Conservation (phyloP, 1,140 invertebrate genomes). For the Drosophila pseudoobscura region DNA sequence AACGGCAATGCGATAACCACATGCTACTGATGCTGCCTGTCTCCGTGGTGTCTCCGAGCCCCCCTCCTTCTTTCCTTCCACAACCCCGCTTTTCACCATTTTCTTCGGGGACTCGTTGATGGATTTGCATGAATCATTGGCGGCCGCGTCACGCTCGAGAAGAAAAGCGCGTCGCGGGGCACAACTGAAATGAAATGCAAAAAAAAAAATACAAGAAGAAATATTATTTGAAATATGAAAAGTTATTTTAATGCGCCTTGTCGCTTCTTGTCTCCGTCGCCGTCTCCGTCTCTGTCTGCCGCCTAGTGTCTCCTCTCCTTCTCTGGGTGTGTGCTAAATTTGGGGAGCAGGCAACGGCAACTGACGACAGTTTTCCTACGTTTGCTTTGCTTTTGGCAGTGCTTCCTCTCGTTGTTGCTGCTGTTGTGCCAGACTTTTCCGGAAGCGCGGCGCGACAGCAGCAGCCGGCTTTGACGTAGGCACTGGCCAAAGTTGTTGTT, state of each 20-base stretch:
- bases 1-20: constrained; percentile 55
- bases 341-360: constrained; percentile 62
- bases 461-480: constrained; percentile 69
- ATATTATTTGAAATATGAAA: constrained; percentile 74
- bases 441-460: constrained; percentile 77
- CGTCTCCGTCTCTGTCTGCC: not conserved
- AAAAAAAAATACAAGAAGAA: constrained; percentile 38
- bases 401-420: constrained; percentile 61
- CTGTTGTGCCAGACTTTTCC: constrained; percentile 76
- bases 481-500: constrained; percentile 44
- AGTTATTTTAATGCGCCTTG: constrained; percentile 71
- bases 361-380: constrained; percentile 73
- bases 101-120: constrained; percentile 44
- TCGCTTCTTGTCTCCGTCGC: constrained; percentile 30
- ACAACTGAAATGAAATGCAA: constrained; percentile 58
- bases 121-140: constrained; percentile 81
- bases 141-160: constrained; percentile 73
- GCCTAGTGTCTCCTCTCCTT: not conserved
- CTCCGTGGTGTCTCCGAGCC: not conserved
- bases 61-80: not conserved
- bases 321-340: constrained; percentile 54
- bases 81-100: constrained; percentile 24
- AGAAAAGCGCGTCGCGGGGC: constrained; percentile 62
- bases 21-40: constrained; percentile 23
- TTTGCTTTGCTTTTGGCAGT: constrained; percentile 65